These are phyloP conservation scores for Tricholauxania praeusta DNA, from an alignment of 2,888 invertebrate genomes.

Conservation along the genomic window DNA sequence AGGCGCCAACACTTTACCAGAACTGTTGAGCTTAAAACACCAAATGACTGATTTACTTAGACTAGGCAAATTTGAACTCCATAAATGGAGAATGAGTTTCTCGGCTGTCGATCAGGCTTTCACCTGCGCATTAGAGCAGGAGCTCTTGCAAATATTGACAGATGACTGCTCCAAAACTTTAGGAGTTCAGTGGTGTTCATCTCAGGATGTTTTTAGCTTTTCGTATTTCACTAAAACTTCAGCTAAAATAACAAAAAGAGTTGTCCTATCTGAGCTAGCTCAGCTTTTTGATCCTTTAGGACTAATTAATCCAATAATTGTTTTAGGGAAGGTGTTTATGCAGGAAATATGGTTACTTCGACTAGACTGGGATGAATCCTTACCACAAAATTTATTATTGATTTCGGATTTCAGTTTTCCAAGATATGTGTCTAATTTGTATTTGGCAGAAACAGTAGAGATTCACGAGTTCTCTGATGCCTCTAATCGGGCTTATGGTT, in stretches of 20 bases:
- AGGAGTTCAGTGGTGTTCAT: not conserved
- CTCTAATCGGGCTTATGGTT: too few species aligned
- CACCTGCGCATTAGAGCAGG: not conserved
- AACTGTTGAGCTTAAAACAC: not conserved
- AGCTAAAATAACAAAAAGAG: slow-evolving; percentile 1
- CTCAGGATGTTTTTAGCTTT: not conserved
- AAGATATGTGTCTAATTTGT: too few species aligned
- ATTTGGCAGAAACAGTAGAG: too few species aligned
- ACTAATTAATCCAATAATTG: not conserved
- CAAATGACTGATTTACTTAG: not conserved
- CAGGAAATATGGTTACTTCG: too few species aligned
- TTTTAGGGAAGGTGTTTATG: not conserved
- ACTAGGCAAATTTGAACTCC: not conserved
- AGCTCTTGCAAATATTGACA: not conserved
- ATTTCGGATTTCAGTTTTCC: too few species aligned
- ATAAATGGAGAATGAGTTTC: slow-evolving; percentile 9
- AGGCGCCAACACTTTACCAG: too few species aligned
- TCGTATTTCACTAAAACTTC: not conserved
- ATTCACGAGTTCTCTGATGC: too few species aligned
- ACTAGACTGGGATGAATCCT: not conserved
- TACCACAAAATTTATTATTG: not conserved
- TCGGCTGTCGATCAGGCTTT: not conserved
- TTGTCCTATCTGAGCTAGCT: slow-evolving; percentile 3
- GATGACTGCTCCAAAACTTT: not conserved
- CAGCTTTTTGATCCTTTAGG: slow-evolving; percentile 5